Evolutionary conservation across 2,888 invertebrate species (phyloP).

Genomic region (Phortica okadai): DNA sequence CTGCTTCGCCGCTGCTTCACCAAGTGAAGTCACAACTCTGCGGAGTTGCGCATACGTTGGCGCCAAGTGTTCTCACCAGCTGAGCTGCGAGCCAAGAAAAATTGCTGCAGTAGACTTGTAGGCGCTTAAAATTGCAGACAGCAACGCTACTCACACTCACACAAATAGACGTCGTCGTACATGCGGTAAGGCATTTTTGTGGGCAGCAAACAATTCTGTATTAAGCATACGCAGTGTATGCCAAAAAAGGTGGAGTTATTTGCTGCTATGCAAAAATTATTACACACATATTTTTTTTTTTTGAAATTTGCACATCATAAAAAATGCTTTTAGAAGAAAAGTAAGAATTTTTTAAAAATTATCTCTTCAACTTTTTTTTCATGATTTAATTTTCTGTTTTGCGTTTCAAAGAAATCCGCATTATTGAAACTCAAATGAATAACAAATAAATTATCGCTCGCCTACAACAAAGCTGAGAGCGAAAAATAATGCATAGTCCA

Average conservation of each 20-base stretch:
- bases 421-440: constrained; percentile 39
- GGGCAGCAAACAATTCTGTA: not conserved
- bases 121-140: constrained; percentile 72
- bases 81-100: constrained; percentile 44
- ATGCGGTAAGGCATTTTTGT: not conserved
- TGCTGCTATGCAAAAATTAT: not conserved
- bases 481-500: constrained; percentile 40
- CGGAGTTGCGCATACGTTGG: constrained; percentile 10
- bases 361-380: too few relatives aligned
- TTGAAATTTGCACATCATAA: not conserved
- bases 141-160: constrained; percentile 39
- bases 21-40: not conserved
- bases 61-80: constrained; percentile 1
- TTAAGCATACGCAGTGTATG: constrained; percentile 49
- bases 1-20: constrained; percentile 28
- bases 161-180: not conserved
- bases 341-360: too few relatives aligned
- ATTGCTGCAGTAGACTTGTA: constrained; percentile 71
- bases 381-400: too few relatives aligned
- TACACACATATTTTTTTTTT: not conserved
- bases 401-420: constrained; percentile 12
- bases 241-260: not conserved
- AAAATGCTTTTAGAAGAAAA: not conserved
- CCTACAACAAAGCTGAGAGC: not conserved
- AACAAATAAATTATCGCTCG: constrained; percentile 45